Percentiles rank a stretch among this genome's conserved stretches.
Evolutionary conservation across 2,113 vertebrate genomes (phyloP).

Genomic region (Albula glossodonta): DNA sequence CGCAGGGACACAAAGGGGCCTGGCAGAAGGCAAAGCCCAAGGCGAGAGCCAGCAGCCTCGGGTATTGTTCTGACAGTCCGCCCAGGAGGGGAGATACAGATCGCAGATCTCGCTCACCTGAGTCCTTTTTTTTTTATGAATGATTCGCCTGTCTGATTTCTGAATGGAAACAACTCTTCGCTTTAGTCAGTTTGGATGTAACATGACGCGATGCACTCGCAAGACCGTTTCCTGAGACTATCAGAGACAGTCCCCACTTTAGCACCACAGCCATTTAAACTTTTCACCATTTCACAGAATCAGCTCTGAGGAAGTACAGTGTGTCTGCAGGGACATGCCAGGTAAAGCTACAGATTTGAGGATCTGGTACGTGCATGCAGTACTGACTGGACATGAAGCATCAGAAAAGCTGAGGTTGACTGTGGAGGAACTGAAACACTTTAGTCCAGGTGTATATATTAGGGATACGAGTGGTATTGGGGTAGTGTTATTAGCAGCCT

Average conservation of each 20-base stretch:
- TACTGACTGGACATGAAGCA: no score
- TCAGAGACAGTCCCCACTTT: not conserved
- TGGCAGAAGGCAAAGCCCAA: not conserved
- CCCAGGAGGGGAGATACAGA: not conserved
- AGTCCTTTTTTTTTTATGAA: not conserved
- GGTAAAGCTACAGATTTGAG: not conserved
- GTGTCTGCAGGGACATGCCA: not conserved
- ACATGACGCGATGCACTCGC: not conserved
- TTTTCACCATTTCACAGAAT: not conserved
- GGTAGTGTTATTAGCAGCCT: not conserved
- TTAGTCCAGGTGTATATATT: not conserved
- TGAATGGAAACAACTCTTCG: not conserved
- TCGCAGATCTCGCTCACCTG: not conserved
- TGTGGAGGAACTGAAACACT: not conserved
- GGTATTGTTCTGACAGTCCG: not conserved
- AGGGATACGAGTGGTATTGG: not conserved
- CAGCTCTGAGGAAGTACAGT: not conserved
- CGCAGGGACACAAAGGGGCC: conserved; percentile 37
- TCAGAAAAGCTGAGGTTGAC: not conserved
- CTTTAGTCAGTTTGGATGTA: not conserved
- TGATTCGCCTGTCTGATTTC: not conserved
- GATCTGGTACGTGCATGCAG: not conserved
- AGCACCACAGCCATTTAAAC: not conserved
- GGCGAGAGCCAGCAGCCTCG: not conserved
- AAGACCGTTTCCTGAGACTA: not conserved